These are phyloP conservation scores for Micronycteris hirsuta DNA, from an alignment of 2,113 vertebrate genomes.

Conservation along the genomic window DNA sequence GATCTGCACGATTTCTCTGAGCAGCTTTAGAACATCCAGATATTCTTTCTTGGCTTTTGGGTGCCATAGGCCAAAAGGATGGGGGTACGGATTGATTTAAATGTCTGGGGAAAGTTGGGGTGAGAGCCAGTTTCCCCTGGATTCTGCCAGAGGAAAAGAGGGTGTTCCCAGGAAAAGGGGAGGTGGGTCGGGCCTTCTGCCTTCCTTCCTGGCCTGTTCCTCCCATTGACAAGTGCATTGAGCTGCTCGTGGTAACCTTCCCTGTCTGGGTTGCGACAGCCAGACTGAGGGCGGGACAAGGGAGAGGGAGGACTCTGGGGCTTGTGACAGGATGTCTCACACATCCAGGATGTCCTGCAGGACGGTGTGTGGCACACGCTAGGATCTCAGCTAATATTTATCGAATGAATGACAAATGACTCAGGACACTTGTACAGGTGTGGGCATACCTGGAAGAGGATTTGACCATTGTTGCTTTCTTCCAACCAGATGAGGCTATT, in stretches of 20 bases:
- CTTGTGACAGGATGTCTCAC: neutral
- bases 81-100: neutral
- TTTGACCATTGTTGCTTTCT: neutral
- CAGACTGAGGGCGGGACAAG: neutral
- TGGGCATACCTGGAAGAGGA: neutral
- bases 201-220: neutral
- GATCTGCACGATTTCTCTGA: neutral
- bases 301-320: neutral
- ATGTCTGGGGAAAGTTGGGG: neutral
- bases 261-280: neutral
- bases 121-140: neutral
- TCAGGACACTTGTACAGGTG: neutral
- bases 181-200: neutral
- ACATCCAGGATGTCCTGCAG: neutral
- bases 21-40: neutral
- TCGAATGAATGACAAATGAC: neutral
- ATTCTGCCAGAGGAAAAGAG: neutral
- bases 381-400: neutral
- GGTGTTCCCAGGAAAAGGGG: neutral
- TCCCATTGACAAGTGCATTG: neutral
- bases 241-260: constrained; percentile 6
- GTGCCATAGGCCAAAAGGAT: neutral
- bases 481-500: neutral
- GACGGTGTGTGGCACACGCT: neutral
- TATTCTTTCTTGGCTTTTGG: neutral